Evolutionary conservation across 2,888 invertebrate genomes (phyloP).

Genomic region (Sesamia inferens): DNA sequence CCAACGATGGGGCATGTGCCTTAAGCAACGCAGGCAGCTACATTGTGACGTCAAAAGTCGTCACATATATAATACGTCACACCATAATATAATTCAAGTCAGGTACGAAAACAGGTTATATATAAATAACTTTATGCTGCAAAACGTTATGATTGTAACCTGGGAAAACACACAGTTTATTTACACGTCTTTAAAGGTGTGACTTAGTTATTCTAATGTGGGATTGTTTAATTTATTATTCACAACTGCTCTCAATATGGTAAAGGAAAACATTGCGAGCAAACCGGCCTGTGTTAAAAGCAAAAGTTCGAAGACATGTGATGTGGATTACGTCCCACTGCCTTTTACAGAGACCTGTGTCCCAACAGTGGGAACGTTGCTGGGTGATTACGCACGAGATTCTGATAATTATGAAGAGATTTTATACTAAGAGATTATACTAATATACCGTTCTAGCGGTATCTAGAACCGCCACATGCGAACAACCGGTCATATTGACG

Average conservation of each 20-base stretch:
- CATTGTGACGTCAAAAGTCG: constrained; percentile 26
- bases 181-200: background rate
- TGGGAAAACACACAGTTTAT: background rate
- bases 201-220: background rate
- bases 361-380: no score
- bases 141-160: background rate
- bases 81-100: background rate
- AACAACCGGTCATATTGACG: no score
- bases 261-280: background rate
- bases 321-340: no score
- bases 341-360: no score
- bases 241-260: background rate
- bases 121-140: constrained; percentile 16
- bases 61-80: constrained; percentile 8
- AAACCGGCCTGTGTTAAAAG: background rate
- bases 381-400: no score
- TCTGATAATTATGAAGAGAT: no score
- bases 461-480: no score
- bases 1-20: background rate
- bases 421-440: no score
- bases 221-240: background rate
- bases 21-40: background rate
- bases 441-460: no score
- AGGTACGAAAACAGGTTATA: constrained; percentile 2
- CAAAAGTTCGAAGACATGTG: background rate